A percentile compares a stretch with the other conserved stretches of the same genome.
These are phyloP conservation scores for Lithophane leautieri DNA, from an alignment of 2,888 invertebrate genomes.

Conservation along the genomic window DNA sequence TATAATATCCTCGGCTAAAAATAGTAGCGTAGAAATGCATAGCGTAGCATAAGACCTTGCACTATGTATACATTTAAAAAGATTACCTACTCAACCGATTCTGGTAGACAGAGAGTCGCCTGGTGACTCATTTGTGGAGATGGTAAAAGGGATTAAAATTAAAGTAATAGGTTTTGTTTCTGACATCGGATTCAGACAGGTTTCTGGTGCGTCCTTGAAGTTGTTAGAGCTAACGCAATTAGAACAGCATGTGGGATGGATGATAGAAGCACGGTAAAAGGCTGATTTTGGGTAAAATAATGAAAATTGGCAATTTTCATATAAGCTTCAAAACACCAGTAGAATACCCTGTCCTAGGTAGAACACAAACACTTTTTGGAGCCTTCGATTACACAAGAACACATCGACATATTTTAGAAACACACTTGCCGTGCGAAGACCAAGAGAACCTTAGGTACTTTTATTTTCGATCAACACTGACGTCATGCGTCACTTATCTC, in stretches of 20 bases:
- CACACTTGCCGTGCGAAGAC: no score
- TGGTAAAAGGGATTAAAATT: not conserved
- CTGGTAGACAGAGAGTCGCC: constrained; percentile 21
- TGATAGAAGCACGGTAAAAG: not conserved
- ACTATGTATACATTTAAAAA: constrained; percentile 26
- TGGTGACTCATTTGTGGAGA: constrained; percentile 1
- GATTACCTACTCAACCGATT: constrained; percentile 7
- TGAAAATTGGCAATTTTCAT: not conserved
- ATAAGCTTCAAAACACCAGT: not conserved
- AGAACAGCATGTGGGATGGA: not conserved
- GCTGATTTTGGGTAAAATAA: not conserved
- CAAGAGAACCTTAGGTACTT: no score
- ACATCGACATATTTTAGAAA: not conserved
- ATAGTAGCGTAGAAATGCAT: constrained; percentile 28
- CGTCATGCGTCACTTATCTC: not conserved
- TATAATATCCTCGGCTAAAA: not conserved
- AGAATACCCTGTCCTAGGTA: not conserved
- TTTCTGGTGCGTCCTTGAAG: not conserved
- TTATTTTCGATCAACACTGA: not conserved
- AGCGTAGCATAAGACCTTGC: constrained; percentile 8
- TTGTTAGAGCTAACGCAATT: not conserved
- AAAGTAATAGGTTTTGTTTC: not conserved
- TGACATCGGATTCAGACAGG: not conserved
- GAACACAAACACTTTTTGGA: not conserved
- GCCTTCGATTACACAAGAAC: not conserved